Percentiles rank a stretch among this genome's conserved stretches.
phyloP scores from a whole-genome alignment of 2,113 vertebrate species.

The Lontra canadensis region DNA sequence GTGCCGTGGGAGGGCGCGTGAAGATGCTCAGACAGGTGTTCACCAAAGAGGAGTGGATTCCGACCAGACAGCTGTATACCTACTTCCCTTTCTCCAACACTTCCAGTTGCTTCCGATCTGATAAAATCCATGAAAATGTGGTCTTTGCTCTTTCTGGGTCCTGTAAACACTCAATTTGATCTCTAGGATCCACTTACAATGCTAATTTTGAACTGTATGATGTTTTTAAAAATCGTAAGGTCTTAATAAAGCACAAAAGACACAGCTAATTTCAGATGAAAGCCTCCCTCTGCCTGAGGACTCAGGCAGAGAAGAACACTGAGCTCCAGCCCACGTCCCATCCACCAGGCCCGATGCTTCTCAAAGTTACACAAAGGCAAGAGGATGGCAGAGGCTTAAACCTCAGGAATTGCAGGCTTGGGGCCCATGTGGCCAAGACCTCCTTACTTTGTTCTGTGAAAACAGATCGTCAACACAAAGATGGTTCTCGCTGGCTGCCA shows the following conservation, averaged over 20 bases:
- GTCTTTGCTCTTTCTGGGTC: accelerated
- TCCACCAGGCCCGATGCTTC: not conserved
- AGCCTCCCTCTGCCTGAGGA: not conserved
- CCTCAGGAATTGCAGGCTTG: accelerated
- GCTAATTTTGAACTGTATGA: not conserved
- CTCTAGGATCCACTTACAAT: not conserved
- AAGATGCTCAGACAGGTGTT: not conserved
- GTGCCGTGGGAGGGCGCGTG: not conserved
- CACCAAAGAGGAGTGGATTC: not conserved
- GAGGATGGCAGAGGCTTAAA: not conserved
- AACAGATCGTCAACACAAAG: not conserved
- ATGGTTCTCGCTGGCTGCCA: accelerated
- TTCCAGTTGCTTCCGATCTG: not conserved
- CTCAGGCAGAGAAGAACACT: accelerated
- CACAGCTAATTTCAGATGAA: not conserved
- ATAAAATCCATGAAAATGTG: not conserved
- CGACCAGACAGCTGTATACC: accelerated
- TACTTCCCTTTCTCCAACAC: not conserved
- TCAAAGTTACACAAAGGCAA: not conserved
- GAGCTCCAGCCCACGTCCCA: accelerated
- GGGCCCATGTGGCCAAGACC: not conserved
- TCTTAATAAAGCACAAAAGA: not conserved
- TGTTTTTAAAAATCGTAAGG: not conserved
- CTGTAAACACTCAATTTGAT: accelerated
- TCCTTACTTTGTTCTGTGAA: not conserved